phyloP scores from a whole-genome alignment of 2,113 vertebrate species.

The Microtus oregoni region DNA sequence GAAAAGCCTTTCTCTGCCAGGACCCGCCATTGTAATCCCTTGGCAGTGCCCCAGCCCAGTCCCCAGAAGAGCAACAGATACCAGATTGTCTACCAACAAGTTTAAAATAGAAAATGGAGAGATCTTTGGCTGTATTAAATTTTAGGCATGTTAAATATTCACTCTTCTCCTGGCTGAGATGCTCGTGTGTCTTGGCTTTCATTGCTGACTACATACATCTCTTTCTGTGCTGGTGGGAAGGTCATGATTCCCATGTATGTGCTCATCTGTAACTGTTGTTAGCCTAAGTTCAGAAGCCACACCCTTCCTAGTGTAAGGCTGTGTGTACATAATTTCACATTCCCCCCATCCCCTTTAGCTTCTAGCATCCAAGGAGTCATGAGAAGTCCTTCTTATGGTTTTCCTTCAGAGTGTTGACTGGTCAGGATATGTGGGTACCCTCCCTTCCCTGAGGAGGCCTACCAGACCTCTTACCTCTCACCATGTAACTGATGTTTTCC shows the following conservation, averaged over 20 bases:
- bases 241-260: background rate
- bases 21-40: background rate
- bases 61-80: background rate
- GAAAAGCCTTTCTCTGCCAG: background rate
- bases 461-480: background rate
- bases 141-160: constrained; percentile 11
- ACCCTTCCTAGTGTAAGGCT: too few species aligned
- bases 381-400: background rate
- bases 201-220: background rate
- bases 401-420: background rate
- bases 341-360: background rate
- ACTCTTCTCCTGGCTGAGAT: background rate
- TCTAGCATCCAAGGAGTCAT: background rate
- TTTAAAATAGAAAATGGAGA: constrained; percentile 26
- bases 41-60: background rate
- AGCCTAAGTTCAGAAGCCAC: background rate
- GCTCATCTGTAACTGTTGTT: constrained; percentile 28
- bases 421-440: fast-evolving
- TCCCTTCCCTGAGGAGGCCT: background rate
- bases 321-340: background rate
- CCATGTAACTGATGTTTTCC: background rate
- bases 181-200: background rate
- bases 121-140: background rate
- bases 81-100: background rate
- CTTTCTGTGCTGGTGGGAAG: background rate